Evolutionary conservation across 2,888 invertebrate species (phyloP).

Genomic region (Tetropium fuscum): DNA sequence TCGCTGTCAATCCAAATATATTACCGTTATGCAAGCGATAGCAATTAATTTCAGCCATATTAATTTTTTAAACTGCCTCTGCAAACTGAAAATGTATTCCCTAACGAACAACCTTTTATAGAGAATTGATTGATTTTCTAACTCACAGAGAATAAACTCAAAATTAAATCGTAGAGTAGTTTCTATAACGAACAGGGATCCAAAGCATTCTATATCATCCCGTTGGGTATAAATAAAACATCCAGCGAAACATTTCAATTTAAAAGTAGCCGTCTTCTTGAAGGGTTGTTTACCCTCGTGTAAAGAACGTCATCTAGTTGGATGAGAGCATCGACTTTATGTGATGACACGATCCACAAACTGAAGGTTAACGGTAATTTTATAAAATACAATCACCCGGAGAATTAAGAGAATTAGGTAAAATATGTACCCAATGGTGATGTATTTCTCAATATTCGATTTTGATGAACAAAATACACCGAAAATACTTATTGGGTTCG

Average conservation of each 20-base stretch:
- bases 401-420: too few relatives aligned
- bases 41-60: too few relatives aligned
- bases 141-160: conserved; percentile 27
- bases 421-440: too few relatives aligned
- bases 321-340: conserved; percentile 34
- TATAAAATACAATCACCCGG: background rate
- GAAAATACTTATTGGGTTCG: too few relatives aligned
- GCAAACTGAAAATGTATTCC: conserved; percentile 28
- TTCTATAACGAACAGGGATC: conserved; percentile 22
- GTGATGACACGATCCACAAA: conserved; percentile 21
- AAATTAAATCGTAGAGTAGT: conserved; percentile 33
- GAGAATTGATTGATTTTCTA: conserved; percentile 30
- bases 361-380: conserved; percentile 1
- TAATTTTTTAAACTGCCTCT: conserved; percentile 28
- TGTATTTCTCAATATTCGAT: too few relatives aligned
- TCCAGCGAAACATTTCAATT: conserved; percentile 43
- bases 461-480: too few relatives aligned
- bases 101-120: conserved; percentile 27
- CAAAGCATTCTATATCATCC: conserved; percentile 32
- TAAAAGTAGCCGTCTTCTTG: conserved; percentile 37
- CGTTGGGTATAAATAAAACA: conserved; percentile 45
- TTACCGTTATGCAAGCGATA: too few relatives aligned
- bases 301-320: conserved; percentile 31
- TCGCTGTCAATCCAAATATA: too few relatives aligned
- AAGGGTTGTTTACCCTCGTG: conserved; percentile 37